Evolutionary conservation across 1,140 invertebrate species (phyloP), one percentile per base, ranked within the genome.

Genomic region (Zaprionus ghesquierei): DNA sequence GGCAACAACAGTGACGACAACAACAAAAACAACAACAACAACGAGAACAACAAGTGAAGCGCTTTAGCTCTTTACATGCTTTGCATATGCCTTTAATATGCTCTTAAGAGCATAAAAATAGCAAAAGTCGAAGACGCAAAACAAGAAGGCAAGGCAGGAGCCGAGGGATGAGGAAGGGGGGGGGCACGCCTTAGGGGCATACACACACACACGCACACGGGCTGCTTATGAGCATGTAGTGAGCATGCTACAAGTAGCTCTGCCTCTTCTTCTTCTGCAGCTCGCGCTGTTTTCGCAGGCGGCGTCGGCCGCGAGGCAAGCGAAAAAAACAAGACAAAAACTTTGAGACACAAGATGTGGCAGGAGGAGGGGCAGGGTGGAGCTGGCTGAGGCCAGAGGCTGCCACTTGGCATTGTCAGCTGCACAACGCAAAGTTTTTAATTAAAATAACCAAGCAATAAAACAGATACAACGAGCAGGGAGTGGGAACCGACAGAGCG

Each of bases 361-460:
- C 25, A 20, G 15, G 3, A 5, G 35, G 5, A 6, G 8, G 0
- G n/a, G 41, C n/a, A 44, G 41, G 18, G 13, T 10, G 33, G 10
- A 3, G 33, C 3, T 2, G 18, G 41, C 9, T 8, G 10, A 20
- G 41, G n/a, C 35, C 38, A 15, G 46, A 2, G 29, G 53, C 53
- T 44, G 50, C 33, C 9, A 89, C 70, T 82, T 87, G 82, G 69
- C 70, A 87, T 74, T 87, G 81, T 81, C 81, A 71, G 49, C 65
- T 66, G 79, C 68, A 61, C 53, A 89, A 41, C 35, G 35, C 5
- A 87, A 87, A 87, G 79, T 89, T 87, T 87, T 87, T 87, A 84
- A 87, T 89, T 87, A 89, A 87, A 87, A 87, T 89, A 87, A 89
- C 84, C 80, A 62, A 79, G 84, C 84, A 87, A 87, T 84, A 87